Conservation (phyloP, 2,113 vertebrate species). For the Dicerorhinus sumatrensis region DNA sequence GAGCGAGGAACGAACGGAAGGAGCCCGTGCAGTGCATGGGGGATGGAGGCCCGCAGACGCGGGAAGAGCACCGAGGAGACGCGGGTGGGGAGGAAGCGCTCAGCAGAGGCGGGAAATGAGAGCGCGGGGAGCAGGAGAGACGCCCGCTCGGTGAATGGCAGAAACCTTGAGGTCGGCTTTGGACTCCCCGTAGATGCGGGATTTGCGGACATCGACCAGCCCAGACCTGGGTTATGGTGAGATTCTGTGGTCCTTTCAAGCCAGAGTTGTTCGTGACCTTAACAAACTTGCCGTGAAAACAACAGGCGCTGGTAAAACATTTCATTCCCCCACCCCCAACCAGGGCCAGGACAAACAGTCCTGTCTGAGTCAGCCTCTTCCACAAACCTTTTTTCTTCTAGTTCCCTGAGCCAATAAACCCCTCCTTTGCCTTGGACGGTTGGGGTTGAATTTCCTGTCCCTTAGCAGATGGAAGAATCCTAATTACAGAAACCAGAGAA, state of each 20-base stretch:
- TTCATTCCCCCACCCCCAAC: not conserved
- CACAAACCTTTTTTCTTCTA: not conserved
- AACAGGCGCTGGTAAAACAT: not conserved
- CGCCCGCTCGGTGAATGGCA: accelerated
- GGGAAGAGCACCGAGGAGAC: accelerated
- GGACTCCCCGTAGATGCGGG: accelerated
- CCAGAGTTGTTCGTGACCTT: not conserved
- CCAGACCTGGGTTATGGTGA: accelerated
- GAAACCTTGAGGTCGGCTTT: accelerated
- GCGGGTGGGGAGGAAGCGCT: accelerated
- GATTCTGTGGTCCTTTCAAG: not conserved
- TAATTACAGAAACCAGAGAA: not conserved
- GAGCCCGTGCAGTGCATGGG: accelerated
- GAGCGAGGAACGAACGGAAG: not conserved
- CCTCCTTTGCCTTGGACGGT: not conserved
- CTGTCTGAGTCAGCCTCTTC: not conserved
- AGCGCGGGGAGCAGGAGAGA: not conserved
- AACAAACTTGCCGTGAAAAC: not conserved
- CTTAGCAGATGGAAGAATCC: not conserved
- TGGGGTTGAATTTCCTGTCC: not conserved
- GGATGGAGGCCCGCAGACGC: accelerated
- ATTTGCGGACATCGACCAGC: not conserved
- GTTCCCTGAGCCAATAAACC: not conserved
- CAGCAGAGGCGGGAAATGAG: not conserved
- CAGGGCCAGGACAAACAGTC: not conserved